These are phyloP conservation scores for Gallinago jamesoni DNA, from an alignment of 2,113 vertebrate genomes.

Conservation along the genomic window DNA sequence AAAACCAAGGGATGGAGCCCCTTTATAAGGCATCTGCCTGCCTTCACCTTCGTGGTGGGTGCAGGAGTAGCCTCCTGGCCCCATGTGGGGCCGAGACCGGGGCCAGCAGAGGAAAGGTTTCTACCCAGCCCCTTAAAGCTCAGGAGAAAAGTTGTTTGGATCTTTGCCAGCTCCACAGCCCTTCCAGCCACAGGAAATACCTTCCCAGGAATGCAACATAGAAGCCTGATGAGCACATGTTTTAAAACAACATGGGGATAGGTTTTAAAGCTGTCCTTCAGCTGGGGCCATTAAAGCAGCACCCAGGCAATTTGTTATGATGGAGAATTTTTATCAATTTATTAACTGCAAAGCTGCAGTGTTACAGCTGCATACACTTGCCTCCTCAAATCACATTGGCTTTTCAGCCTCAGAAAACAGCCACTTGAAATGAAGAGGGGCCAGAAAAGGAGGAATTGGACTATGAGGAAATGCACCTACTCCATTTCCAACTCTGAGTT, in stretches of 20 bases:
- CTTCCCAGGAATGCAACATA: neutral
- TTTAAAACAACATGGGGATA: neutral
- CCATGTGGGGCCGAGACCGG: accelerated
- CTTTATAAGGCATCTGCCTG: neutral
- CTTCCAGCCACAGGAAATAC: neutral
- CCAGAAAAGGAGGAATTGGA: accelerated
- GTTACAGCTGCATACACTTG: accelerated
- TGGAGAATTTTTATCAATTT: neutral
- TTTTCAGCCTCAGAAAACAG: neutral
- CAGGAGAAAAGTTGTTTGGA: neutral
- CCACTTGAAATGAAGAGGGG: neutral
- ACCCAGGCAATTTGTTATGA: neutral
- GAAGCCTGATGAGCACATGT: neutral
- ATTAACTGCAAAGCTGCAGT: neutral
- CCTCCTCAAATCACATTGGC: neutral
- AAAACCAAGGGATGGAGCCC: neutral
- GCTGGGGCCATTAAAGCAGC: neutral
- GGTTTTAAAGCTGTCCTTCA: neutral
- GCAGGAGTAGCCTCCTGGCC: neutral
- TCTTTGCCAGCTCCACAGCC: neutral
- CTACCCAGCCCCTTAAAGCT: neutral
- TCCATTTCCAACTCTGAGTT: neutral
- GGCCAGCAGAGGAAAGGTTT: neutral
- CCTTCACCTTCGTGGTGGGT: accelerated
- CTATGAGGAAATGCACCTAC: accelerated